Evolutionary conservation across 2,888 invertebrate species (phyloP), one percentile per base, ranked within the genome.

Genomic region (Apodemia duryi): DNA sequence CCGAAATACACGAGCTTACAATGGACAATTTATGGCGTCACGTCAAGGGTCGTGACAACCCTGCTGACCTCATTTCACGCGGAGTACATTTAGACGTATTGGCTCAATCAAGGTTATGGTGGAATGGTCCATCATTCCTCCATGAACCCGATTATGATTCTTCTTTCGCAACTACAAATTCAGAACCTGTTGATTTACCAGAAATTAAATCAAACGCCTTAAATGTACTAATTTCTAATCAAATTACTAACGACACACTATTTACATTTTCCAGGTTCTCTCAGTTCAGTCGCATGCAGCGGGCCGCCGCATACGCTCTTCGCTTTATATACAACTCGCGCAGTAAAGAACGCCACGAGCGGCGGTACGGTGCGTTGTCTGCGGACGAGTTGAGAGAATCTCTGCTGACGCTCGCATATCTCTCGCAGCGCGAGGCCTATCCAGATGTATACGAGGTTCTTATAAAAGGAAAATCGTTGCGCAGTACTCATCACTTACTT

Each of bases 201-300:
- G 43, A 43, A 43, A 43, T 43, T 43, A 43, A 43, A 43, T 10
- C 43, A 43, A 43, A 43, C 11, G 43, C 43, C 43, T 10, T 43
- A 11, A 43, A 11, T 0, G 3, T 43, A 11, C 11, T 11, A 11
- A 3, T 43, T 43, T 43, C 43, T 10, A 43, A 43, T 11, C 11
- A 43, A 21, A 63, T 51, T 41, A 54, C n/a, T 43, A 61, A 62
- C 64, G 35, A 62, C 7, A 32, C 28, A 13, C 29, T 64, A 60
- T 63, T 68, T 13, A 21, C 63, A n/a, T 69, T 69, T 62, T 49
- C 66, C 29, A 63, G 66, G 43, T 67, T 66, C 51, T 69, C 67
- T 1, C 65, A 66, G 9, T 67, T 66, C 49, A 65, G 64, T 61
- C 65, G 64, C n/a, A 43, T 69, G 35, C 60, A 63, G 29, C 69